Conservation (phyloP, 2,113 vertebrate species). For the Oryzias curvinotus region DNA sequence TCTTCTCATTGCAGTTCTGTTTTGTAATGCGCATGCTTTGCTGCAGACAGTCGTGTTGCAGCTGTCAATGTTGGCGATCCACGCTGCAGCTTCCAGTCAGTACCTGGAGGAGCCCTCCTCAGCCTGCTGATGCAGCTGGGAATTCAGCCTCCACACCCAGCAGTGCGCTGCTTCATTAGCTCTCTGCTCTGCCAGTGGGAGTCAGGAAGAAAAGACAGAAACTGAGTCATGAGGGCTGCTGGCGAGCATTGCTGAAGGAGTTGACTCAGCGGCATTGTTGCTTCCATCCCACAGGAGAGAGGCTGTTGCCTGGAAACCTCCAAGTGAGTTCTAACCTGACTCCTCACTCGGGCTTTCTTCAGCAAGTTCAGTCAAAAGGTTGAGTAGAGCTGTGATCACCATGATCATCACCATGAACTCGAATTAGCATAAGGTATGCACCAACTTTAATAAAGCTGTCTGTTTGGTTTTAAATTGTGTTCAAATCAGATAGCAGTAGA, state of each 20-base stretch:
- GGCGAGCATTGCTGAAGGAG: conserved; percentile 27
- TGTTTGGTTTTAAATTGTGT: too few relatives aligned
- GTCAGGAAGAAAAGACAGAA: conserved; percentile 29
- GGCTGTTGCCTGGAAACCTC: conserved; percentile 63
- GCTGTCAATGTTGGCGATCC: neutral
- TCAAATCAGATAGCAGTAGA: too few relatives aligned
- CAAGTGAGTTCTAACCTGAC: conserved; percentile 27
- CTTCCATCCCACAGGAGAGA: conserved; percentile 42
- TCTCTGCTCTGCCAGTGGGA: conserved; percentile 35
- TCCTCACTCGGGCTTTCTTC: conserved; percentile 3
- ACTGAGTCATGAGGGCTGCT: conserved; percentile 55
- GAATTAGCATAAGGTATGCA: neutral
- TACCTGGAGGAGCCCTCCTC: neutral
- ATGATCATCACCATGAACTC: neutral
- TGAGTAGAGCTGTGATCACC: conserved; percentile 6
- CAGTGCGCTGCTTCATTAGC: conserved; percentile 32
- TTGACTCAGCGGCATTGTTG: conserved; percentile 61
- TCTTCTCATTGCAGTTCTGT: neutral
- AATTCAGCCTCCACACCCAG: conserved; percentile 3
- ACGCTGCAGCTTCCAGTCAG: neutral
- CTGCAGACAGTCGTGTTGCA: neutral
- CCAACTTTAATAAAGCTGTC: too few relatives aligned
- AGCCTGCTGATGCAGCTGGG: conserved; percentile 29
- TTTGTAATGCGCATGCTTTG: neutral
- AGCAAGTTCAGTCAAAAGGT: neutral